These are phyloP conservation scores for Vultur gryphus DNA, from an alignment of 2,797 vertebrate species.

Conservation along the genomic window DNA sequence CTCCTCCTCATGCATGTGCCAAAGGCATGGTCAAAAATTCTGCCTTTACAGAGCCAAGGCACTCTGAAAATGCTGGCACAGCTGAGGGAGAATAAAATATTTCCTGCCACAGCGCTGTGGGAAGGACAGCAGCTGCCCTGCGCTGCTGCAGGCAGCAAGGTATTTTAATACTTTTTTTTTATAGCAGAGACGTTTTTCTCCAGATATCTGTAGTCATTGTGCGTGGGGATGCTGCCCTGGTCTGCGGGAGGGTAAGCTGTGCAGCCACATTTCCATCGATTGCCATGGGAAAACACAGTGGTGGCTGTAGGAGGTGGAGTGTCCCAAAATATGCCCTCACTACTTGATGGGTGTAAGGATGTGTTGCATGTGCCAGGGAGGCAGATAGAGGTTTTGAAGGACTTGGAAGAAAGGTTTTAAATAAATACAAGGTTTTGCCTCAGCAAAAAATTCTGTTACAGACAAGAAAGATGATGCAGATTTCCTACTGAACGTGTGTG, in stretches of 20 bases:
- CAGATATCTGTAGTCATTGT: fast-evolving
- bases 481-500: background rate
- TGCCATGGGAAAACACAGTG: fast-evolving
- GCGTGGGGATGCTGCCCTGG: fast-evolving
- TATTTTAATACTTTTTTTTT: background rate
- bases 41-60: background rate
- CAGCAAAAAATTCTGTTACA: background rate
- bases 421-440: background rate
- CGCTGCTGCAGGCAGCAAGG: fast-evolving
- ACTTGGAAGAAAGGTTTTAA: background rate
- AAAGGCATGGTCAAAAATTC: background rate
- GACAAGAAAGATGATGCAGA: background rate
- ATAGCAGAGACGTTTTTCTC: background rate
- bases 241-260: background rate
- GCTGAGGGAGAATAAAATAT: background rate
- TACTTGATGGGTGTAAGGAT: fast-evolving
- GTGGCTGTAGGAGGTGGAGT: fast-evolving
- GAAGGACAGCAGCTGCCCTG: background rate
- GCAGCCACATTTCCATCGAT: fast-evolving
- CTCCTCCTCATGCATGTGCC: fast-evolving
- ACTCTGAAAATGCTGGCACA: conserved; percentile 15
- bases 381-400: background rate
- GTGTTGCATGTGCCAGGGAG: background rate
- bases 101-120: background rate
- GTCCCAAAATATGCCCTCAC: background rate